These are phyloP conservation scores for Sterrhoptilus dennistouni DNA, from an alignment of 2,113 vertebrate species.

Conservation along the genomic window DNA sequence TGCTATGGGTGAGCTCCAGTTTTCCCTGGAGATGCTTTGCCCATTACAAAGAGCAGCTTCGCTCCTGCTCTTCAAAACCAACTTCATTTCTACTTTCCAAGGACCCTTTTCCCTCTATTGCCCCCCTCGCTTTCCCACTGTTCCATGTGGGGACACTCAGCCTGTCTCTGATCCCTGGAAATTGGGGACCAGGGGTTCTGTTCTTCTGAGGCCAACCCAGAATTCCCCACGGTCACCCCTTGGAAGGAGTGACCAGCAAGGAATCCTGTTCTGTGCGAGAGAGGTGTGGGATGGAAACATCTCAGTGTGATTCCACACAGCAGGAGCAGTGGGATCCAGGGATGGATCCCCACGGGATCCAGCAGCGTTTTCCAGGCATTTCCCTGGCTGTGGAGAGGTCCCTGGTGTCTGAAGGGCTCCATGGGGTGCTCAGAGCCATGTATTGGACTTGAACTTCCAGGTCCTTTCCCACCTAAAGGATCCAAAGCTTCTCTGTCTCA, in stretches of 20 bases:
- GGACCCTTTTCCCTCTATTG: not conserved
- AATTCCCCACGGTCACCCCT: not conserved
- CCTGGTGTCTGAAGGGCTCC: not conserved
- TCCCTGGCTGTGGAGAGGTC: not conserved
- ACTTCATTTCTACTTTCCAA: not conserved
- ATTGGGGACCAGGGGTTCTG: not conserved
- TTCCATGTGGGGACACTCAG: not conserved
- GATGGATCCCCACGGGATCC: not conserved
- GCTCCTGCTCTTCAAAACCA: not conserved
- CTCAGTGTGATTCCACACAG: rapidly evolving
- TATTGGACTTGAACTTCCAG: not conserved
- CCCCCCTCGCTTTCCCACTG: not conserved
- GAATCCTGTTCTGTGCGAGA: not conserved
- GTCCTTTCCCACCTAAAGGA: not conserved
- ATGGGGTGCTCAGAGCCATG: not conserved
- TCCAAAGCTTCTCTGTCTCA: not conserved
- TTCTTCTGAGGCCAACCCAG: not conserved
- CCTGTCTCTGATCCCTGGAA: not conserved
- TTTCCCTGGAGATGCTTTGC: not conserved
- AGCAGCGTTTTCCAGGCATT: not conserved
- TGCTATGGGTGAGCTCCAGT: not conserved
- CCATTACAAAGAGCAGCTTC: conserved; percentile 1
- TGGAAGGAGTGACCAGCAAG: not conserved
- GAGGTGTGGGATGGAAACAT: not conserved
- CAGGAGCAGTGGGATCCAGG: not conserved